phyloP scores from a whole-genome alignment of 2,888 invertebrate species.

The Rhopalosiphum nymphaeae region DNA sequence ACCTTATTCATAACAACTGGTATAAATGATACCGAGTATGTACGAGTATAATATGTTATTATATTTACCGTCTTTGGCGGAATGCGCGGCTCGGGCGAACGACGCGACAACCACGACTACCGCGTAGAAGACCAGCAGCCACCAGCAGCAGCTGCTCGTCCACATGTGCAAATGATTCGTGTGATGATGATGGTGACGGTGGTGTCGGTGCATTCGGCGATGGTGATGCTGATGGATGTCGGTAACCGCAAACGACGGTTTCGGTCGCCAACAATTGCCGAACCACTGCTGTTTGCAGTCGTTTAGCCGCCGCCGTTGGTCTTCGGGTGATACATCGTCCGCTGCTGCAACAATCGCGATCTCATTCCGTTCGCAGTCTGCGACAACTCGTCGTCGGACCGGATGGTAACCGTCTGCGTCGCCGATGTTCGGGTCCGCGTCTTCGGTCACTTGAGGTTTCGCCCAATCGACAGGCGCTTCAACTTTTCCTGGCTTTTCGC shows the following conservation, averaged over 20 bases:
- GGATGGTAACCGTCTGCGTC: slow-evolving; percentile 14
- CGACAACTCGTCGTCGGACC: background rate
- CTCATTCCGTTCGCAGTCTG: background rate
- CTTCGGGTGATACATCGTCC: background rate
- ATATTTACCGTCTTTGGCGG: slow-evolving; percentile 66
- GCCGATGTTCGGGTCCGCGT: background rate
- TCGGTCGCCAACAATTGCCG: background rate
- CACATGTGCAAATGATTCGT: slow-evolving; percentile 49
- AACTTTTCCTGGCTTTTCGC: background rate
- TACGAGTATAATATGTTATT: background rate
- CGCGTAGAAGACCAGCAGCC: slow-evolving; percentile 64
- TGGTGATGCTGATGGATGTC: background rate
- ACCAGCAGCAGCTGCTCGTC: slow-evolving; percentile 59
- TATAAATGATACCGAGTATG: background rate
- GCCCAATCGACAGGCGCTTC: background rate
- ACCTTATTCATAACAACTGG: background rate
- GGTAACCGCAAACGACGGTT: background rate
- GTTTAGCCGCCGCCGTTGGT: background rate
- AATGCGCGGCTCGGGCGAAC: slow-evolving; percentile 66
- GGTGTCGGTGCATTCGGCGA: background rate
- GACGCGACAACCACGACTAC: slow-evolving; percentile 66
- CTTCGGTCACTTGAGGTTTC: background rate
- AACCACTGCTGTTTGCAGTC: background rate
- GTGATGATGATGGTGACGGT: slow-evolving; percentile 28
- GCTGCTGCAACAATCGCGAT: background rate